phyloP scores from a whole-genome alignment of 1,140 invertebrate species.

The Apis mellifera region Amel_HAv3.1 CM009933.2:6774001-6774500 shows the following conservation, averaged over 20 bases:
- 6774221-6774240: slow-evolving; percentile 1
- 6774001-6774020: background rate
- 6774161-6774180: background rate
- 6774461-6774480: slow-evolving; percentile 10
- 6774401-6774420: background rate
- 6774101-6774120: background rate
- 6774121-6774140: background rate
- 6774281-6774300: slow-evolving; percentile 1
- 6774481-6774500: background rate
- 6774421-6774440: slow-evolving; percentile 29
- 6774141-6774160: background rate
- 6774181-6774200: background rate
- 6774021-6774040: background rate
- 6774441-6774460: slow-evolving; percentile 17
- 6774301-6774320: slow-evolving; percentile 26
- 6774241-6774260: background rate
- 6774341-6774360: background rate
- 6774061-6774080: slow-evolving; percentile 36
- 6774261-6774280: slow-evolving; percentile 34
- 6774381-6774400: slow-evolving; percentile 13
- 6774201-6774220: slow-evolving; percentile 1
- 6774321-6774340: slow-evolving; percentile 24
- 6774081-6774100: background rate
- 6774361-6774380: slow-evolving; percentile 19
- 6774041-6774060: background rate